A percentile compares a stretch with the other conserved stretches of the same genome.
phyloP scores from a whole-genome alignment of 2,797 vertebrate genomes.

The Babyrousa celebensis region DNA sequence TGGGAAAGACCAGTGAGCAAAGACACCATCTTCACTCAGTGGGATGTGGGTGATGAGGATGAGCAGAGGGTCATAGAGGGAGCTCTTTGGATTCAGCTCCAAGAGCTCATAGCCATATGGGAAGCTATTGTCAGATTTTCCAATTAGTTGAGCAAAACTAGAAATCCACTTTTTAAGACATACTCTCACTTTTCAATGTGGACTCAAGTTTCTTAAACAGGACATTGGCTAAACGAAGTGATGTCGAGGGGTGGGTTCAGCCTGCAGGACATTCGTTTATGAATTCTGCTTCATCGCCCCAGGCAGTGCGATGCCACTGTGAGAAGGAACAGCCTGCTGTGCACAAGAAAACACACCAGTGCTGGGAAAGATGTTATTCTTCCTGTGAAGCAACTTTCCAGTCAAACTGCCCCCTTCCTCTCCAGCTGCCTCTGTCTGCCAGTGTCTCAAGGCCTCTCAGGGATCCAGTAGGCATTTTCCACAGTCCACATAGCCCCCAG shows the following conservation, averaged over 20 bases:
- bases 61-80: neutral
- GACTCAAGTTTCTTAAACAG: neutral
- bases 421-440: neutral
- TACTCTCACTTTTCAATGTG: neutral
- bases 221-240: neutral
- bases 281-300: neutral
- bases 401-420: neutral
- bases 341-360: neutral
- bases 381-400: rapidly evolving
- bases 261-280: neutral
- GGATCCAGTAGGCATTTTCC: neutral
- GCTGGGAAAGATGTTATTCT: neutral
- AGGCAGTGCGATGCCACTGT: neutral
- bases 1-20: neutral
- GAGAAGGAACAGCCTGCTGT: neutral
- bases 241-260: neutral
- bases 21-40: too few relatives aligned
- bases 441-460: neutral
- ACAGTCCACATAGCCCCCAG: neutral
- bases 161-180: neutral
- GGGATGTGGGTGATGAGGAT: neutral
- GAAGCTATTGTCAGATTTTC: neutral
- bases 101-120: neutral
- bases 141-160: neutral
- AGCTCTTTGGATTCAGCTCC: neutral